Evolutionary conservation across 2,888 invertebrate species (phyloP).

Genomic region (Melipona bicolor): DNA sequence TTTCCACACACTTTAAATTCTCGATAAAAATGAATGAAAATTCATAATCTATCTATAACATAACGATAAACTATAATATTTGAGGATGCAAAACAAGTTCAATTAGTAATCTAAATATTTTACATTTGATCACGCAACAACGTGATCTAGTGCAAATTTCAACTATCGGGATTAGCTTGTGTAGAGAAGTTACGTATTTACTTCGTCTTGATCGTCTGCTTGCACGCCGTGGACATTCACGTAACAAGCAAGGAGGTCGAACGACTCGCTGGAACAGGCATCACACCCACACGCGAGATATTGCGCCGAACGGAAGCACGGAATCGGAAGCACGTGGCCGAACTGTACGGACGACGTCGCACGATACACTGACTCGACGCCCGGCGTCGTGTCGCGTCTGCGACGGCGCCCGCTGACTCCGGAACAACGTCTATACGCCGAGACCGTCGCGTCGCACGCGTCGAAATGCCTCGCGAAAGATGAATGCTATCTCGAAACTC

Average conservation of each 20-base stretch:
- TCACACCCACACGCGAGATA: conserved; percentile 51
- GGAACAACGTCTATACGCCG: conserved; percentile 39
- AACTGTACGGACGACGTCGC: conserved; percentile 70
- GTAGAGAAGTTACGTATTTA: conserved; percentile 51
- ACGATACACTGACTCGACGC: conserved; percentile 72
- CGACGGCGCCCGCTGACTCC: conserved; percentile 61
- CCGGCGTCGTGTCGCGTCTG: conserved; percentile 58
- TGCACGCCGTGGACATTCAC: conserved; percentile 69
- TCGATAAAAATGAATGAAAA: too few relatives aligned
- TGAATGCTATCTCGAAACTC: conserved; percentile 28
- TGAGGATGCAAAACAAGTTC: too few relatives aligned
- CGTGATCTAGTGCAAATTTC: neutral
- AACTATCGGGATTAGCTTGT: neutral
- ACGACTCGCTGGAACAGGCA: conserved; percentile 38
- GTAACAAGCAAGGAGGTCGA: conserved; percentile 21
- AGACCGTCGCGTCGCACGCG: conserved; percentile 42
- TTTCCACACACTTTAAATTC: too few relatives aligned
- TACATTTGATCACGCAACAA: neutral
- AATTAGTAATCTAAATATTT: too few relatives aligned
- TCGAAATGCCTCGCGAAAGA: conserved; percentile 18
- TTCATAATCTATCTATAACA: too few relatives aligned
- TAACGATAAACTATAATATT: too few relatives aligned
- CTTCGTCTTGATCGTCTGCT: conserved; percentile 58
- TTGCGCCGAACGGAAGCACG: conserved; percentile 33
- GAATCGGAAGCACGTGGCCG: conserved; percentile 72